A percentile compares a stretch with the other conserved stretches of the same genome.
Conservation (phyloP, 2,888 invertebrate species). For the Pandemis heparana region DNA sequence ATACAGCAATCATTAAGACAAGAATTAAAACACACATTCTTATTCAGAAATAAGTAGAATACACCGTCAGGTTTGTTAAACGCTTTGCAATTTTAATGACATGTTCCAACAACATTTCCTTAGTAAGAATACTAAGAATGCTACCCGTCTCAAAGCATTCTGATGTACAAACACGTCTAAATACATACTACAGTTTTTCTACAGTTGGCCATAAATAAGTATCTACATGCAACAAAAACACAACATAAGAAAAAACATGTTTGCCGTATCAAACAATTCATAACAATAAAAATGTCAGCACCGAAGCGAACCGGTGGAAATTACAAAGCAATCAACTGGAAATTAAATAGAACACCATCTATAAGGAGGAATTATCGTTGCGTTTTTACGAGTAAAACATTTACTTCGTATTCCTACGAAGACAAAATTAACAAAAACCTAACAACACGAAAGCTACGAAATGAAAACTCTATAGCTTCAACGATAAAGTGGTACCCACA, state of each 20-base stretch:
- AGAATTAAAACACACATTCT: conserved; percentile 24
- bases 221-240: conserved; percentile 48
- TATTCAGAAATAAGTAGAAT: conserved; percentile 21
- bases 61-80: conserved; percentile 14
- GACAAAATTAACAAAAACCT: conserved; percentile 3
- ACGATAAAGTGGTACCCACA: background rate
- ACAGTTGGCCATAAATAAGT: conserved; percentile 38
- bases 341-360: conserved; percentile 79
- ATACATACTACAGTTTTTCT: conserved; percentile 22
- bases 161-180: conserved; percentile 6
- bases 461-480: conserved; percentile 38
- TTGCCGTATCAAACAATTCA: conserved; percentile 72
- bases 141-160: conserved; percentile 11
- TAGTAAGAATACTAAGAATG: conserved; percentile 17
- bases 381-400: conserved; percentile 80
- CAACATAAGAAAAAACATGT: conserved; percentile 50
- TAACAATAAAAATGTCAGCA: conserved; percentile 80
- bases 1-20: conserved; percentile 16
- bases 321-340: conserved; percentile 72
- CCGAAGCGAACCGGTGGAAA: conserved; percentile 62
- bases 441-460: conserved; percentile 27
- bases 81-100: conserved; percentile 34
- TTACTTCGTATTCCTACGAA: conserved; percentile 58
- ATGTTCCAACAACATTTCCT: conserved; percentile 21
- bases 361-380: conserved; percentile 72